Conservation (phyloP, 2,113 vertebrate genomes). For the Axis porcinus region DNA sequence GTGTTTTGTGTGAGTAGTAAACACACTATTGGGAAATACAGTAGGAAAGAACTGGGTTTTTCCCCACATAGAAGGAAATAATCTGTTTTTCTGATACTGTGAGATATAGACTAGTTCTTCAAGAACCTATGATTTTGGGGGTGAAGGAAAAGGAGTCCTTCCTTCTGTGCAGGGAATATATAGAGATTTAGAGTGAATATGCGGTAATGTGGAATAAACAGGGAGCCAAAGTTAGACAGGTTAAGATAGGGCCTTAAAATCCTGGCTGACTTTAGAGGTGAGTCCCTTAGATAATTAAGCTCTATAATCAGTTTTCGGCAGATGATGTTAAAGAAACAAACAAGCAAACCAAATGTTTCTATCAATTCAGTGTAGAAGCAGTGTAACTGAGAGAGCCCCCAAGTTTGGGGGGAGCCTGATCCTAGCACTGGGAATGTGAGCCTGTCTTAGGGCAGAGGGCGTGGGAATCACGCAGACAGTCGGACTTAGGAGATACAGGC, state of each 20-base stretch:
- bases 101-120: neutral
- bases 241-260: neutral
- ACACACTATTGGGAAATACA: neutral
- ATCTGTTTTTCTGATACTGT: neutral
- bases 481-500: neutral
- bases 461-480: neutral
- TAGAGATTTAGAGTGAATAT: neutral
- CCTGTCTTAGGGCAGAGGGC: neutral
- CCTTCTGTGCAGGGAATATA: neutral
- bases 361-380: neutral
- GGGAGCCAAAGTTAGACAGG: neutral
- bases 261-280: neutral
- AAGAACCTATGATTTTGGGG: neutral
- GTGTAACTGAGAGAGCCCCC: neutral
- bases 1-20: neutral
- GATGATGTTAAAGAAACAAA: neutral
- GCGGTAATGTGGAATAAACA: neutral
- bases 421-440: neutral
- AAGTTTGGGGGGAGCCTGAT: neutral
- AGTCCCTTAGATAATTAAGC: neutral
- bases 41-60: neutral
- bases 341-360: neutral
- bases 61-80: neutral
- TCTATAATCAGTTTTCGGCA: neutral
- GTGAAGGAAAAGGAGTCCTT: neutral